phyloP scores from a whole-genome alignment of 2,888 invertebrate genomes.

The Thalpophila matura region DNA sequence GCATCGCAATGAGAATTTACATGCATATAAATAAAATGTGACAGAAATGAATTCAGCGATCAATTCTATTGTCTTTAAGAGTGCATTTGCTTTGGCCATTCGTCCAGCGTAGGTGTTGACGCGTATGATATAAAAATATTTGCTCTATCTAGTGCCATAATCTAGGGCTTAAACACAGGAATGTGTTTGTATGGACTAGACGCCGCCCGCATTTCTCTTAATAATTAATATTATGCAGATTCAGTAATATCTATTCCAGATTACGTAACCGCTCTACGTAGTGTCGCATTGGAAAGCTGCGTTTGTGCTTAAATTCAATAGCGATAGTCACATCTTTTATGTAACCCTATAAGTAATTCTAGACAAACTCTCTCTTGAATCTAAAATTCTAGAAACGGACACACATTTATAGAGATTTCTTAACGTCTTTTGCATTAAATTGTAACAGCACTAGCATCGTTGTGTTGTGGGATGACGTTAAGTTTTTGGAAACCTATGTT shows the following conservation, averaged over 20 bases:
- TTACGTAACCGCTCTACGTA: constrained; percentile 25
- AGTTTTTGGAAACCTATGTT: too few species aligned
- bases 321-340: constrained; percentile 55
- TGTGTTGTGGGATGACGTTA: not conserved
- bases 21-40: constrained; percentile 8
- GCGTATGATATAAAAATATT: too few species aligned
- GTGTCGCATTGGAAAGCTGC: constrained; percentile 55
- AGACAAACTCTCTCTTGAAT: constrained; percentile 46
- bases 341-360: constrained; percentile 44
- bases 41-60: constrained; percentile 4
- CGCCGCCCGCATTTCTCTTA: too few species aligned
- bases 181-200: too few species aligned
- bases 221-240: not conserved
- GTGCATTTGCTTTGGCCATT: too few species aligned
- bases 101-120: too few species aligned
- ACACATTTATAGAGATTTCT: not conserved
- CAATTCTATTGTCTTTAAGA: too few species aligned
- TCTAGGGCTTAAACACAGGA: too few species aligned
- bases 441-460: not conserved
- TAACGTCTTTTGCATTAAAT: constrained; percentile 9
- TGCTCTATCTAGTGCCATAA: too few species aligned
- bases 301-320: constrained; percentile 47
- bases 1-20: constrained; percentile 30
- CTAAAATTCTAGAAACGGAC: constrained; percentile 46
- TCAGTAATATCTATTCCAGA: constrained; percentile 2